Percentiles rank a stretch among this genome's conserved stretches.
Evolutionary conservation across 2,797 vertebrate species (phyloP).

Genomic region (Moxostoma hubbsi): DNA sequence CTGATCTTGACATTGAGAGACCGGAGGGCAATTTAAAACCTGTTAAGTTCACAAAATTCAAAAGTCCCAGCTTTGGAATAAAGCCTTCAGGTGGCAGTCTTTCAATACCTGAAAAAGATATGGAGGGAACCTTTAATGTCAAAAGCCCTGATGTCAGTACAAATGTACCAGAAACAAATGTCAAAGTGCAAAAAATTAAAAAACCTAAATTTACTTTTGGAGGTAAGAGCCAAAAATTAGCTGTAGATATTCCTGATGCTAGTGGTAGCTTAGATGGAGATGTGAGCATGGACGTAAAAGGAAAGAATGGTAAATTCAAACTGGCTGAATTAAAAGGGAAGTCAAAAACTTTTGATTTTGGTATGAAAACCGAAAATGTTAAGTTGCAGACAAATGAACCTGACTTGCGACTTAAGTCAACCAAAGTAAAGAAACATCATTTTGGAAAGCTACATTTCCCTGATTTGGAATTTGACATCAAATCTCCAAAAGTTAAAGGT

Average conservation of each 20-base stretch:
- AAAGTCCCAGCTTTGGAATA: conserved; percentile 39
- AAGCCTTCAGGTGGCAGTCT: conserved; percentile 51
- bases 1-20: conserved; percentile 17
- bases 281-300: conserved; percentile 50
- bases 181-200: conserved; percentile 56
- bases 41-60: conserved; percentile 47
- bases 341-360: conserved; percentile 62
- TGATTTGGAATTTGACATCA: conserved; percentile 89
- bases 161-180: conserved; percentile 38
- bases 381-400: conserved; percentile 62
- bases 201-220: conserved; percentile 46
- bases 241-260: conserved; percentile 67
- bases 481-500: conserved; percentile 83
- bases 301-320: conserved; percentile 85
- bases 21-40: conserved; percentile 26
- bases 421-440: conserved; percentile 83
- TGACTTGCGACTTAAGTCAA: conserved; percentile 76
- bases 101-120: conserved; percentile 51
- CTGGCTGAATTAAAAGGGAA: conserved; percentile 81
- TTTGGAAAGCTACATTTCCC: conserved; percentile 91
- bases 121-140: conserved; percentile 41
- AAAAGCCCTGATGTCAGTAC: conserved; percentile 28
- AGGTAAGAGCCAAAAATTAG: conserved; percentile 34
- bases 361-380: conserved; percentile 63
- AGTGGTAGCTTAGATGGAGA: conserved; percentile 63